Base-by-base conservation (phyloP, 2,113 vertebrate genomes). In the Psittacula cyanocephala region DNA sequence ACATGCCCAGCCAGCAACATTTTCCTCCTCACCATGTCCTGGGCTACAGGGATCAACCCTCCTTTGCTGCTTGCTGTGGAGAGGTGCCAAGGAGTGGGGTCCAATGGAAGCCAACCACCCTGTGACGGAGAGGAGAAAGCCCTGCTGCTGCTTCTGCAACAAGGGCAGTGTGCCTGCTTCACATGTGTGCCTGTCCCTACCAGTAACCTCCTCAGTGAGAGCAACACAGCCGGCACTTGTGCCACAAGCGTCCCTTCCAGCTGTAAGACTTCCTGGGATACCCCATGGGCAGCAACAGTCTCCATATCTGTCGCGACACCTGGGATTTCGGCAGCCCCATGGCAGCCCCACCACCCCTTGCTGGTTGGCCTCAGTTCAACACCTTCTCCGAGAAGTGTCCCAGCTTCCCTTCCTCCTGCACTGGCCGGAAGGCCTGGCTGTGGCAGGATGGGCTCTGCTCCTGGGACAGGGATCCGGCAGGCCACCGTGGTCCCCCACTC, bases 341-440 rank as follows among this genome's bases (percentile, higher is more conserved):
- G 10, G 79, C 76, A 63, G 50, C 57, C 82, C n/a, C 63, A 12
- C 46, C 46, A 16, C 17, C 76, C n/a, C 33, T 59, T 59, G 33
- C 57, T 13, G 6, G 57, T 10, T 59, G 57, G 57, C 57, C 20
- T 97, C 95, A 97, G 86, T 95, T 95, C 91, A 94, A 95, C 28
- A 91, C 88, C 12, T 95, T 88, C 33, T 95, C 92, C 0, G 80
- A 95, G 76, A 46, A 88, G 49, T 96, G 88, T 76, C 93, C 94
- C 81, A 97, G 92, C 64, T 80, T 95, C 7, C 98, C 98, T 70
- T 98, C 97, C 91, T 98, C 98, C 93, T 98, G 98, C 92, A 98
- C 96, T 0, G 98, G 98, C 68, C 95, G 85, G 0, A 92, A 96
- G 27, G 93, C 89, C 72, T 74, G 83, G 27, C 69, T n/a, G 0